These are phyloP conservation scores for Odontocerum albicorne DNA, from an alignment of 2,888 invertebrate species.

Conservation along the genomic window DNA sequence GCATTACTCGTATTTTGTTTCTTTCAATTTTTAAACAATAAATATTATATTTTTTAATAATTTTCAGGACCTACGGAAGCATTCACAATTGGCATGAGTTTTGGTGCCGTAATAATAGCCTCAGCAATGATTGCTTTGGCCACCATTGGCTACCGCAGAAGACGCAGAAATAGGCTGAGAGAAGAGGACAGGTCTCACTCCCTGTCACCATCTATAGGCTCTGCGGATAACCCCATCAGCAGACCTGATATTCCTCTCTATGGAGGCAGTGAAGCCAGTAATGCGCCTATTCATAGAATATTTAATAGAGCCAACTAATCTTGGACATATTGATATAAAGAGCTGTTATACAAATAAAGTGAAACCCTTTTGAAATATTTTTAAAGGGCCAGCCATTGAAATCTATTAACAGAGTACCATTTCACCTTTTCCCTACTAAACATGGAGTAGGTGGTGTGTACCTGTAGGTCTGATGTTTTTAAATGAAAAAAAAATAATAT, in stretches of 20 bases:
- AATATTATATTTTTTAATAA: neutral
- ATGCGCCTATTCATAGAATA: neutral
- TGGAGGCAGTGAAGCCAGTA: no score
- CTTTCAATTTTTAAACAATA: no score
- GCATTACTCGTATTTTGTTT: no score
- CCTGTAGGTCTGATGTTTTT: no score
- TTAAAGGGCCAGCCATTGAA: no score
- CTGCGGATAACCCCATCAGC: neutral
- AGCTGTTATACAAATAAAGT: no score
- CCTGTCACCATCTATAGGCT: neutral
- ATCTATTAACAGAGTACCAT: no score
- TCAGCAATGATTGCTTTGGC: constrained; percentile 3
- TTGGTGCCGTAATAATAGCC: constrained; percentile 15
- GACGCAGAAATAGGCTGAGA: neutral
- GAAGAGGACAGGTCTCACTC: neutral
- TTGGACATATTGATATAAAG: no score
- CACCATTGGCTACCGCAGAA: constrained; percentile 1
- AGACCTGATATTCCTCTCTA: neutral
- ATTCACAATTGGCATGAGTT: constrained; percentile 25
- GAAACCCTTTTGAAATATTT: no score
- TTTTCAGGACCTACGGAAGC: constrained; percentile 21
- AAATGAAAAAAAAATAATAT: no score
- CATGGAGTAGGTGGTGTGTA: no score
- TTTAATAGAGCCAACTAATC: neutral
- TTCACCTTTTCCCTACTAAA: no score